Base-by-base conservation (phyloP, 2,113 vertebrate genomes). In the Dasyprocta punctata region DNA sequence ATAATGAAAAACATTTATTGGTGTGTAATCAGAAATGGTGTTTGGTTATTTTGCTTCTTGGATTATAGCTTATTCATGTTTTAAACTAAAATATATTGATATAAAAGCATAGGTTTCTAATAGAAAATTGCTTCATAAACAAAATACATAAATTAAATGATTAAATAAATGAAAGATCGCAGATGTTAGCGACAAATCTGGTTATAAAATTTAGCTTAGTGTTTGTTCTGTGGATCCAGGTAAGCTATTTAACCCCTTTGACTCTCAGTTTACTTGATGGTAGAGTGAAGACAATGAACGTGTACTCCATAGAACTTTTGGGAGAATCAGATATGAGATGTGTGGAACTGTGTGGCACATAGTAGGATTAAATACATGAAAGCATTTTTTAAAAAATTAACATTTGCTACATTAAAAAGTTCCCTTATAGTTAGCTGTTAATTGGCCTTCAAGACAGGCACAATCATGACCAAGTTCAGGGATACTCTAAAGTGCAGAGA, bases 61-160 rank as follows among this genome's bases (percentile, higher is more conserved):
- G 47, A 8, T 52, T 93, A 24, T 52, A 85, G 49, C 77, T 88
- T 61, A 85, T 81, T 88, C 4, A 71, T 85, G 8, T 58, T 90
- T 73, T 71, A 10, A 71, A 60, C 85, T 49, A 83, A 89, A 86
- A 60, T 65, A 73, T 80, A 87, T 6, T 71, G 14, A 78, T 36
- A 6, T 93, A 26, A 58, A 90, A 84, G 2, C 54, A 3, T 82
- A 75, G 54, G 54, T 75, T 92, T 94, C 28, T 54, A 89, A 87
- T n/a, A 93, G 67, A 92, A 95, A 91, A 61, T 1, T 56, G 20
- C 56, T 93, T 82, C 30, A 17, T 92, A 58, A 93, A 86, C 30
- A 87, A 83, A 88, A 91, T 60, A 83, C 19, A 80, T 4, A 13
- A 13, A 93, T 54, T 36, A 67, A 67, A 87, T 87, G 61, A 69